Percentiles rank a stretch among this genome's conserved stretches.
Evolutionary conservation across 2,113 vertebrate species (phyloP).

Genomic region (Cebus imitator): DNA sequence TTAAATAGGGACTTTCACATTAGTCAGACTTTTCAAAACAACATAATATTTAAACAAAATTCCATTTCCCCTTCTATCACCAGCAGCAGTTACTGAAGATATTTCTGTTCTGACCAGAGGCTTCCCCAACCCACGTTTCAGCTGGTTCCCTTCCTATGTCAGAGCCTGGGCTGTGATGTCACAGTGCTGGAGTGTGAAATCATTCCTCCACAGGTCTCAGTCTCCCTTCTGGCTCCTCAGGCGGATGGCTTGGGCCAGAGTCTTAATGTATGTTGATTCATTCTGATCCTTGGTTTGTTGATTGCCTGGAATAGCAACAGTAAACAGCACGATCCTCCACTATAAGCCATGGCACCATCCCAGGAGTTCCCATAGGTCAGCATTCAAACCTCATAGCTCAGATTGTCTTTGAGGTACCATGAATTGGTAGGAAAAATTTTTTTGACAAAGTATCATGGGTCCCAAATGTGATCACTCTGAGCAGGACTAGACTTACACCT

Average conservation of each 20-base stretch:
- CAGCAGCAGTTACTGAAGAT: slow-evolving; percentile 24
- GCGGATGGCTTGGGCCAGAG: neutral
- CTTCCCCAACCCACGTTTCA: slow-evolving; percentile 27
- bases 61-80: slow-evolving; percentile 70
- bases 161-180: neutral
- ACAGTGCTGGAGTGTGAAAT: neutral
- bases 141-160: neutral
- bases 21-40: slow-evolving; percentile 80
- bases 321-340: too few relatives aligned
- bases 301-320: neutral
- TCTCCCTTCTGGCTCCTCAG: neutral
- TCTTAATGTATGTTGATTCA: neutral
- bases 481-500: neutral
- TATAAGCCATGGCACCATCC: neutral
- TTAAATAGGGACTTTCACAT: slow-evolving; percentile 84
- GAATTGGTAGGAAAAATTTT: neutral
- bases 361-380: neutral
- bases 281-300: neutral
- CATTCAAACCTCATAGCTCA: neutral
- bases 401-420: neutral
- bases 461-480: neutral
- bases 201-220: neutral
- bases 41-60: slow-evolving; percentile 72
- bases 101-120: slow-evolving; percentile 70
- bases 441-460: neutral